Percentiles rank a stretch among this genome's conserved stretches.
Evolutionary conservation across 2,888 invertebrate species (phyloP).

Genomic region (Seira ritae): DNA sequence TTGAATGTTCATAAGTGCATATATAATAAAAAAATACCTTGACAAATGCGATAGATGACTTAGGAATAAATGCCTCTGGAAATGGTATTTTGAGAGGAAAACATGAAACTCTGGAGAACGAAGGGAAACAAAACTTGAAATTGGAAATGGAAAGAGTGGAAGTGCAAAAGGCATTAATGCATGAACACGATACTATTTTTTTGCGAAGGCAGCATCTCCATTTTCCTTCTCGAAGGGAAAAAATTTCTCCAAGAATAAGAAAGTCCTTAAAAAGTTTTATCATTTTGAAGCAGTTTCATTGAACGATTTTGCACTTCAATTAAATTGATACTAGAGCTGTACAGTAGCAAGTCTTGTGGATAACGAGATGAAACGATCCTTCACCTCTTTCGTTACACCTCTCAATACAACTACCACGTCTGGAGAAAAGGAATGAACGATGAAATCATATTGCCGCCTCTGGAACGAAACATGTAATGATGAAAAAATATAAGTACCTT

Average conservation of each 20-base stretch:
- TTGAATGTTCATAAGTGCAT: too few relatives aligned
- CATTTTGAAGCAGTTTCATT: slow-evolving; percentile 8
- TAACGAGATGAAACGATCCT: too few relatives aligned
- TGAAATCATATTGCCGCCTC: not conserved
- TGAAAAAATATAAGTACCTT: not conserved
- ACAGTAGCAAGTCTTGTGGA: not conserved
- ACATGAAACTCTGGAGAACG: not conserved
- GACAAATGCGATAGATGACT: too few relatives aligned
- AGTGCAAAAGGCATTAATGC: not conserved
- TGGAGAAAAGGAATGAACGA: not conserved
- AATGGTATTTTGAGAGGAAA: too few relatives aligned
- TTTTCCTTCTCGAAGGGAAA: too few relatives aligned
- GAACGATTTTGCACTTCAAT: slow-evolving; percentile 6
- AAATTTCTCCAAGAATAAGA: not conserved
- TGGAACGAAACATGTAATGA: not conserved
- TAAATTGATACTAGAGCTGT: not conserved
- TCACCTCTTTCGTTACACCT: not conserved
- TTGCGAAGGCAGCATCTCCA: not conserved
- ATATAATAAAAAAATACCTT: too few relatives aligned
- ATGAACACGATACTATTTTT: not conserved
- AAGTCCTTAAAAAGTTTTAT: slow-evolving; percentile 2
- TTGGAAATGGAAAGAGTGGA: not conserved
- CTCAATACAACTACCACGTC: not conserved
- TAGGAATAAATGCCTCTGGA: too few relatives aligned
- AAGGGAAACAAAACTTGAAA: not conserved